Base-by-base conservation (phyloP, 2,888 invertebrate genomes). In the Alloplasta piceator region DNA sequence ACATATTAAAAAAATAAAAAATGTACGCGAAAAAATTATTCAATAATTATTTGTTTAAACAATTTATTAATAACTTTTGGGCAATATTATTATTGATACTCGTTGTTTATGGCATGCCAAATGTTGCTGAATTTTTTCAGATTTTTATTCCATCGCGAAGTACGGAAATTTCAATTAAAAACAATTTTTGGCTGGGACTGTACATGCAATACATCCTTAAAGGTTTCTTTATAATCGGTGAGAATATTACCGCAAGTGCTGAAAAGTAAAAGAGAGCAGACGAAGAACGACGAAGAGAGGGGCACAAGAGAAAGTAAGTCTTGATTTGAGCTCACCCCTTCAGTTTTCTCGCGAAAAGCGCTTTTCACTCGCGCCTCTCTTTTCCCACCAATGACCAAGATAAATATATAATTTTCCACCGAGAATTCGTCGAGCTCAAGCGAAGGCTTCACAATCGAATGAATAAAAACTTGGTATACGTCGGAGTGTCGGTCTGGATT, bases 391-490 rank as follows among this genome's bases (percentile, higher is more conserved):
- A 39, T 10, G 60, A 64, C 56, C 38, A 14, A 48, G 52, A 79
- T 79, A 74, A 79, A 79, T 79, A 75, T 75, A 75, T 79, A 75
- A 79, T 79, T 79, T 75, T 70, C 52, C 70, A 66, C 52, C 12
- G 64, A 50, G 74, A 70, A 64, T 52, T 58, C 48, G 56, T n/a
- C 36, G 43, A 12, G 50, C 55, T 14, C 16, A n/a, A 3, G 41
- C 14, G 63, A 60, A 66, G 48, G 67, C 48, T 39, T 38, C 50
- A 64, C 68, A 64, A 75, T 75, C 79, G 64, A 70, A 75, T 70
- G 60, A 79, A 75, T 79, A 60, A 75, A 70, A 16, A 12, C 7
- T 12, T 6, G 6, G 52, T 5, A 52, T 12, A 60, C 9, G 41
- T 26, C 50, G n/a, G 46, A 43, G 12, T 9, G 14, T 9, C 14